A percentile compares a stretch with the other conserved stretches of the same genome.
Conservation (phyloP, 2,797 vertebrate species). For the Acomys russatus region DNA sequence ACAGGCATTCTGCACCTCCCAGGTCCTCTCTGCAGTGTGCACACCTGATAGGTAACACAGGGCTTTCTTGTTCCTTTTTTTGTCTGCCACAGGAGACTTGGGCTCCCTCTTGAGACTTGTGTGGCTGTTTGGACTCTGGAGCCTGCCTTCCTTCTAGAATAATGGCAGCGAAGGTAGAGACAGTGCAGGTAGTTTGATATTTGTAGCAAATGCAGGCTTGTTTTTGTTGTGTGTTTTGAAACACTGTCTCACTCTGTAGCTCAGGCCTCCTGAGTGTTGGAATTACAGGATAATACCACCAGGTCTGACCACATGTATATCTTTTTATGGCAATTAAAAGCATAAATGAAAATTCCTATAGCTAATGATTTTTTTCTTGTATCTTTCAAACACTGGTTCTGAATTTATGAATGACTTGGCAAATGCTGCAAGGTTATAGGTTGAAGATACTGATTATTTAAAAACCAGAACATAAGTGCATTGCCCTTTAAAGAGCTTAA, state of each 20-base stretch:
- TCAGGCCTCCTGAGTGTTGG: background rate
- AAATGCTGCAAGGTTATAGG: constrained; percentile 24
- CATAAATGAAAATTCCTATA: background rate
- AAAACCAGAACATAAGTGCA: background rate
- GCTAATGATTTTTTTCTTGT: background rate
- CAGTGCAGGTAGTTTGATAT: background rate
- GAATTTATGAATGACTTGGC: constrained; percentile 32
- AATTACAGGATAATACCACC: background rate
- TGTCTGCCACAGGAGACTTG: constrained; percentile 49
- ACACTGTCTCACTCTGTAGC: background rate
- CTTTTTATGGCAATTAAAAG: constrained; percentile 62
- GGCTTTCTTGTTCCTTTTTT: background rate
- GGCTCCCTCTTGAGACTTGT: constrained; percentile 54
- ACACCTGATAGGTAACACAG: constrained; percentile 60
- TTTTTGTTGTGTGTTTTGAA: background rate
- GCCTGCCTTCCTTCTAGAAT: background rate
- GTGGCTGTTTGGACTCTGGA: constrained; percentile 53
- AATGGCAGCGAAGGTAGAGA: background rate
- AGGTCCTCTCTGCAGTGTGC: background rate
- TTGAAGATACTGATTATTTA: background rate
- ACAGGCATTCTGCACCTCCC: constrained; percentile 13
- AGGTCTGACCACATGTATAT: background rate
- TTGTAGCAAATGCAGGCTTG: background rate
- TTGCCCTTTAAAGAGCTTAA: background rate
- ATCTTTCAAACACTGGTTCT: constrained; percentile 49